Base-by-base conservation (phyloP, 2,113 vertebrate species). In the Anarhynchus alexandrinus region DNA sequence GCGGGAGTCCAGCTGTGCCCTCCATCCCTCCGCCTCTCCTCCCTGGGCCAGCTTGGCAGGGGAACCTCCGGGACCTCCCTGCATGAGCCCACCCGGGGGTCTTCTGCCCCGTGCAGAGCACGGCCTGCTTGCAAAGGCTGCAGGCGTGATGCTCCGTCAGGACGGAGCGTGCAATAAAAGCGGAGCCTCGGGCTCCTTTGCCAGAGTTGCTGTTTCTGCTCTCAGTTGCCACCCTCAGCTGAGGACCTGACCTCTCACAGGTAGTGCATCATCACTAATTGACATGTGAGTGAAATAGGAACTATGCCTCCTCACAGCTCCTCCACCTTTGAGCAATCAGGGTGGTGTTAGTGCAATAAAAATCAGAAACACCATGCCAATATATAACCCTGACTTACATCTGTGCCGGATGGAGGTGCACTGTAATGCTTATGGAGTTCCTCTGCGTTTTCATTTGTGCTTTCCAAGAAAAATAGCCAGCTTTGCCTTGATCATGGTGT, bases 391-490 rank as follows among this genome's bases (percentile, higher is more conserved):
- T n/a, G 52, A 61, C 23, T 27, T 30, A 30, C 45, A 17, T 45
- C 23, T 61, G 21, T 2, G 3, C 7, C 7, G 23, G 23, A 19
- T 34, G 10, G 30, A 71, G n/a, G 14, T 55, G 62, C 0, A 1
- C n/a, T 34, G 26, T 30, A 58, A 3, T 27, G 16, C 27, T 40
- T 8, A 1, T 54, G 26, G 27, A 27, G 8, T 11, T 89, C 32
- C 27, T 80, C 21, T 65, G 30, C 15, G 17, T 29, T 80, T 70
- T 81, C 5, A 42, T 58, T 76, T 65, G 38, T 65, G 26, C 18
- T 85, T 85, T 52, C 51, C 51, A 84, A 80, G 25, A 52, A 47
- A 69, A 92, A 42, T 0, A 1, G 20, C 45, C 34, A 51, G 15
- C n/a, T 91, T 20, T 2, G 2, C 64, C 66, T 71, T 61, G 40